Evolutionary conservation across 2,888 invertebrate species (phyloP).

Genomic region (Lydus trimaculatus): DNA sequence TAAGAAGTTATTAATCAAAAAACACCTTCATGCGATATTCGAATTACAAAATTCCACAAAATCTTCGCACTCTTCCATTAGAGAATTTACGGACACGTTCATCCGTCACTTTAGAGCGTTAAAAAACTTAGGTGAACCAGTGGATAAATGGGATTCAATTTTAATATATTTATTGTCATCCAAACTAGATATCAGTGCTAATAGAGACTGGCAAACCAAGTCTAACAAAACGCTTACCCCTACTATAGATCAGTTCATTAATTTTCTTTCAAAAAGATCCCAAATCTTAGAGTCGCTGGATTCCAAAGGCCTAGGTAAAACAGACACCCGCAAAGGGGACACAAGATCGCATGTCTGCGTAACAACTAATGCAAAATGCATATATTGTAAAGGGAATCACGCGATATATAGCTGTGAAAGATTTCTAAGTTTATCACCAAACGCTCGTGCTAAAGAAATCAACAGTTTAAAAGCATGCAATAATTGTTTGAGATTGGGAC

Average conservation of each 20-base stretch:
- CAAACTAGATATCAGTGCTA: no score
- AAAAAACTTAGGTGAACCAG: no score
- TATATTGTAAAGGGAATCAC: not conserved
- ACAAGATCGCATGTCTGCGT: not conserved
- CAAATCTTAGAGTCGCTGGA: no score
- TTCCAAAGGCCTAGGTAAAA: no score
- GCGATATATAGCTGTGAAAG: not conserved
- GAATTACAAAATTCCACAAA: not conserved
- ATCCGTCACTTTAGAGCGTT: no score
- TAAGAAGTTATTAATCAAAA: slow-evolving; percentile 21
- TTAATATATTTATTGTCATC: no score
- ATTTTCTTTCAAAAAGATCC: no score
- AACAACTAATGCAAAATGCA: not conserved
- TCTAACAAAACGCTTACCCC: not conserved
- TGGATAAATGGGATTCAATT: no score
- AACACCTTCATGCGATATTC: slow-evolving; percentile 23
- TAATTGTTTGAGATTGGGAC: no score
- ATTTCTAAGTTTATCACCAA: not conserved
- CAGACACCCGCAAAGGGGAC: no score
- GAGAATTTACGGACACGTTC: no score
- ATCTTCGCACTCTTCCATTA: not conserved
- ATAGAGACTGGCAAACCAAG: not conserved
- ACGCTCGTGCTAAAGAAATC: not conserved
- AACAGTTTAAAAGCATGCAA: not conserved
- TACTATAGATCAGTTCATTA: no score